These are phyloP conservation scores for Oxyteleia sp. DNA, from an alignment of 2,888 invertebrate genomes.

Conservation along the genomic window DNA sequence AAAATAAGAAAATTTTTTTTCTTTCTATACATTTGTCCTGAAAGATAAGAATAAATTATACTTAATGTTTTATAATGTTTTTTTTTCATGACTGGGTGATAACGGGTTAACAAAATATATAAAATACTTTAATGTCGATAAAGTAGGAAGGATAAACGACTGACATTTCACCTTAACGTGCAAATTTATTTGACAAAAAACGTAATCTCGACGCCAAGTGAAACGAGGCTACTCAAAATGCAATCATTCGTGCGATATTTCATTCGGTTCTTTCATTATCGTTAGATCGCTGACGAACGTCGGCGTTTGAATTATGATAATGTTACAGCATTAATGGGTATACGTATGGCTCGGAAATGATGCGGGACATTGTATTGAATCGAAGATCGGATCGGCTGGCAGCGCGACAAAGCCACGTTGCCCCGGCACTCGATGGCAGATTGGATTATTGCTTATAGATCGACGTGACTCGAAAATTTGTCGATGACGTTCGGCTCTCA, in stretches of 20 bases:
- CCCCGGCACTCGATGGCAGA: slow-evolving; percentile 56
- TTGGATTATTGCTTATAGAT: slow-evolving; percentile 69
- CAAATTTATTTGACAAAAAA: neutral
- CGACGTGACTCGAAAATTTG: slow-evolving; percentile 76
- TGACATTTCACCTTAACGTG: too few species aligned
- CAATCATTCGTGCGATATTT: slow-evolving; percentile 20
- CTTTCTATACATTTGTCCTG: too few species aligned
- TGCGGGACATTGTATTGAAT: slow-evolving; percentile 62
- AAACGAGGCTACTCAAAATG: slow-evolving; percentile 6
- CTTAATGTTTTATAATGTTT: too few species aligned
- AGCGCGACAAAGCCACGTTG: slow-evolving; percentile 55
- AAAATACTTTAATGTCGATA: too few species aligned
- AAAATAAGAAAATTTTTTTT: too few species aligned
- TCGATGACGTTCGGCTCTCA: slow-evolving; percentile 71
- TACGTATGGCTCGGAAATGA: slow-evolving; percentile 45
- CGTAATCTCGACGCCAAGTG: slow-evolving; percentile 3
- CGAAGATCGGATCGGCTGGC: slow-evolving; percentile 60
- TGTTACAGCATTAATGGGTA: slow-evolving; percentile 40
- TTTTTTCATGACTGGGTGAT: too few species aligned
- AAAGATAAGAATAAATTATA: too few species aligned
- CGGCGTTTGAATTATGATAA: slow-evolving; percentile 58
- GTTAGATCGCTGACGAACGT: slow-evolving; percentile 41
- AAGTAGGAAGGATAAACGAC: too few species aligned
- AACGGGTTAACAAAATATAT: too few species aligned
- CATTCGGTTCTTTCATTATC: slow-evolving; percentile 45